These are phyloP conservation scores for Prostheceraeus crozeri DNA, from an alignment of 2,888 invertebrate species.

Conservation along the genomic window DNA sequence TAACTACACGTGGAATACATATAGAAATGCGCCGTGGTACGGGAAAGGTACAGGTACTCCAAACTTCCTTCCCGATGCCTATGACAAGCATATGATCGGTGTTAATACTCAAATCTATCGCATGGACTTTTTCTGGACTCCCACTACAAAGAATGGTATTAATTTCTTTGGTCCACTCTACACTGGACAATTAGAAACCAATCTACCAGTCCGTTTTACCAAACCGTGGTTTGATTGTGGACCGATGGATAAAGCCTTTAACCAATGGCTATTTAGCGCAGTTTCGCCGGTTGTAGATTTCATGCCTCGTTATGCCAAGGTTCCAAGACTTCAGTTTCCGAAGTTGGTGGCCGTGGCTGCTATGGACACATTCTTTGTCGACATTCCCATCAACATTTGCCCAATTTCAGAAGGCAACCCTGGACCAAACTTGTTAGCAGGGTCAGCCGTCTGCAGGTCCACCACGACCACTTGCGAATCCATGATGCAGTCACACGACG, in stretches of 20 bases:
- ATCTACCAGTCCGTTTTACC: constrained; percentile 84
- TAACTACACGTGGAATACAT: constrained; percentile 83
- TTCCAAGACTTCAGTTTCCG: too few species aligned
- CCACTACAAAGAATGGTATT: too few species aligned
- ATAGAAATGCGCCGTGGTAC: constrained; percentile 73
- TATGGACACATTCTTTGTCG: too few species aligned
- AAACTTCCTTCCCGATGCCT: constrained; percentile 30
- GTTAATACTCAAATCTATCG: too few species aligned
- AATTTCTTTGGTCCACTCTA: constrained; percentile 55
- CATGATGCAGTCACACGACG: too few species aligned
- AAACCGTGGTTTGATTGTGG: constrained; percentile 92
- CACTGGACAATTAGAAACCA: constrained; percentile 49
- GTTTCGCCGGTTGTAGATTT: constrained; percentile 90
- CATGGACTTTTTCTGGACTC: not conserved
- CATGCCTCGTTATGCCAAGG: constrained; percentile 68
- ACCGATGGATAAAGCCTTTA: constrained; percentile 67
- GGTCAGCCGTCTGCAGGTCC: too few species aligned
- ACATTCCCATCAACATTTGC: too few species aligned
- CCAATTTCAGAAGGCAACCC: too few species aligned
- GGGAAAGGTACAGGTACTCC: not conserved
- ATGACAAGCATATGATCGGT: too few species aligned
- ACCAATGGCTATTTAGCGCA: constrained; percentile 88
- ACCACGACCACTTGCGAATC: too few species aligned
- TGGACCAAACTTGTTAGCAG: too few species aligned
- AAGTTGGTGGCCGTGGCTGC: too few species aligned